Evolutionary conservation across 2,113 vertebrate species (phyloP), one percentile per base, ranked within the genome.

Genomic region (Phrynosoma blainvillii): DNA sequence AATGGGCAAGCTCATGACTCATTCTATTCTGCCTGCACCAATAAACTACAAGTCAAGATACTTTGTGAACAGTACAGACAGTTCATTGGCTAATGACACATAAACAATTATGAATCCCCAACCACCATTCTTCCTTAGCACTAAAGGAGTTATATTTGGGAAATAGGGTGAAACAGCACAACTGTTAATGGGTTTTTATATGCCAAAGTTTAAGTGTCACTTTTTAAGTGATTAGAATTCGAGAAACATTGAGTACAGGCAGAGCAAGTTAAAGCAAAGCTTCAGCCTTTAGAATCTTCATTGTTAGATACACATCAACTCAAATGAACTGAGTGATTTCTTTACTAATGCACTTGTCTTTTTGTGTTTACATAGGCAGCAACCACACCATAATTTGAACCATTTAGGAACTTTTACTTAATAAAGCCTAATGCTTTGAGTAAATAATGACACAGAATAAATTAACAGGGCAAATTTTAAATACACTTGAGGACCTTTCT

Each of bases 381-480:
- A 92, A 92, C 42, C 65, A 2, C 54, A 71, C n/a, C 79, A 84
- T 36, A 13, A 84, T 82, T 90, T 88, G 84, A 74, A 80, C 90
- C 3, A 6, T 66, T 78, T 52, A 59, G 90, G 90, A 93, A 42
- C 40, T 91, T 90, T 91, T 47, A 79, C 66, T 92, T 81, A 95
- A 91, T 87, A 79, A n/a, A 40, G 23, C 74, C 84, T 89, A 85
- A n/a, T 27, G 83, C 25, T 87, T 93, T 86, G 71, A 90, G 89
- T 89, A 86, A 89, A 93, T 86, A 92, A 89, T 54, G 82, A 84
- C 25, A 78, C 87, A 18, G 14, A 92, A 95, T 82, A 80, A 91
- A 93, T 89, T 87, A 93, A 18, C 85, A 92, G 70, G 84, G 30
- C 23, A 7, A 85, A 12, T 71, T 93, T 90, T 89, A 88, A 75